Evolutionary conservation across 2,888 invertebrate species (phyloP).

Genomic region (Corbicula japonica): DNA sequence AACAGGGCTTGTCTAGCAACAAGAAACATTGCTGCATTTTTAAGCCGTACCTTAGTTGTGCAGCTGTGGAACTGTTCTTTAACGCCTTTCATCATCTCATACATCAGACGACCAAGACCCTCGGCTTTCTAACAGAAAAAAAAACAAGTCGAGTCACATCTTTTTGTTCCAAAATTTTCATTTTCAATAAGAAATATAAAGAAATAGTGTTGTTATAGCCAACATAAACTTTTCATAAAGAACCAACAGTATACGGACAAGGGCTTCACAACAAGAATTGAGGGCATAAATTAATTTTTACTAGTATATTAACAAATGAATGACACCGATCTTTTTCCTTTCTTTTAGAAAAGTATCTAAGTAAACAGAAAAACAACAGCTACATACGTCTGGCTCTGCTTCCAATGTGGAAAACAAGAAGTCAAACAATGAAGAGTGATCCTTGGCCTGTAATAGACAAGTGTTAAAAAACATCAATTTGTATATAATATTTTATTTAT

Average conservation of each 20-base stretch:
- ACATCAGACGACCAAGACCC: conserved; percentile 95
- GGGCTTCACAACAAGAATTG: too few relatives aligned
- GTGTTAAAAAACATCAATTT: too few relatives aligned
- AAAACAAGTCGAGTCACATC: not conserved
- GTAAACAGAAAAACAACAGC: not conserved
- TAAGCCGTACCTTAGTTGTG: conserved; percentile 88
- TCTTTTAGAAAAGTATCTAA: not conserved
- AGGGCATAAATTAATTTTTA: too few relatives aligned
- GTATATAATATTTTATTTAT: not conserved
- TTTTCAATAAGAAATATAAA: too few relatives aligned
- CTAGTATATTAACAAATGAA: too few relatives aligned
- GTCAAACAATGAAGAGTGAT: conserved; percentile 91
- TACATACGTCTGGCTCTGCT: conserved; percentile 90
- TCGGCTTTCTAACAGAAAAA: conserved; percentile 89
- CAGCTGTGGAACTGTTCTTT: conserved; percentile 95
- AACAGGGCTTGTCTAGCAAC: too few relatives aligned
- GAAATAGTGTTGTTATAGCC: too few relatives aligned
- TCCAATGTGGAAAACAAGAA: conserved; percentile 91
- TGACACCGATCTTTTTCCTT: not conserved
- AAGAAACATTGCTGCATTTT: too few relatives aligned
- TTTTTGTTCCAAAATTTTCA: too few relatives aligned
- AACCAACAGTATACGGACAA: too few relatives aligned
- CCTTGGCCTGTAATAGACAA: conserved; percentile 88
- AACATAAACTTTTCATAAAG: too few relatives aligned
- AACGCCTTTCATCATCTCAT: conserved; percentile 95